Evolutionary conservation across 1,140 invertebrate species (phyloP).

Genomic region (Drosophila fuyamai): DNA sequence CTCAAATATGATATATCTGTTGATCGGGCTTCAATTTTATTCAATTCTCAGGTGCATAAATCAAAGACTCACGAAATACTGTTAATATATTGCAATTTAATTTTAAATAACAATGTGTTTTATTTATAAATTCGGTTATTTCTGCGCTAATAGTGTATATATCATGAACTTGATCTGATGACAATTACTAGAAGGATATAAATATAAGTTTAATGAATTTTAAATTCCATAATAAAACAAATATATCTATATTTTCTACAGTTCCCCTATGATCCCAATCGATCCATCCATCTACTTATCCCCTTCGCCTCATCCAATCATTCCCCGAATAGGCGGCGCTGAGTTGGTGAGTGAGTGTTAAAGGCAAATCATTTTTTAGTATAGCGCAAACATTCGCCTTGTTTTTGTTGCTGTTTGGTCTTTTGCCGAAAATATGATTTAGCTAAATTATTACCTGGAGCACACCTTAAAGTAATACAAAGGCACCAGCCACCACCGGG

Average conservation of each 20-base stretch:
- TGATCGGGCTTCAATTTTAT: slow-evolving; percentile 11
- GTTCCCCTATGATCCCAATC: not conserved
- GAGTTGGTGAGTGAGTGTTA: slow-evolving; percentile 78
- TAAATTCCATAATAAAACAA: too few species aligned
- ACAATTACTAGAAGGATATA: too few species aligned
- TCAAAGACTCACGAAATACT: not conserved
- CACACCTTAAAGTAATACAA: slow-evolving; percentile 84
- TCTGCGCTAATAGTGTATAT: too few species aligned
- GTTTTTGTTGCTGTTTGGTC: slow-evolving; percentile 36
- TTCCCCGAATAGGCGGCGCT: slow-evolving; percentile 67
- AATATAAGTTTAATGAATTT: too few species aligned
- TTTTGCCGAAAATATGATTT: slow-evolving; percentile 80
- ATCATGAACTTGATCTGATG: too few species aligned
- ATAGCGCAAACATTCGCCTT: slow-evolving; percentile 34
- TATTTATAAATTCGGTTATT: too few species aligned
- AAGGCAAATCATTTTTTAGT: slow-evolving; percentile 74
- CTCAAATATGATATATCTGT: slow-evolving; percentile 32
- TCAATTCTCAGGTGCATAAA: slow-evolving; percentile 11
- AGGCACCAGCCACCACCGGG: slow-evolving; percentile 59
- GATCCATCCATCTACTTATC: not conserved
- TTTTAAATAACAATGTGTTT: not conserved
- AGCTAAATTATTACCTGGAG: slow-evolving; percentile 84
- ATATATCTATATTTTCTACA: not conserved
- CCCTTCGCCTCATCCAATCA: not conserved
- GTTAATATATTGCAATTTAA: not conserved